Conservation (phyloP, 2,888 invertebrate genomes). For the Lithophane socia region DNA sequence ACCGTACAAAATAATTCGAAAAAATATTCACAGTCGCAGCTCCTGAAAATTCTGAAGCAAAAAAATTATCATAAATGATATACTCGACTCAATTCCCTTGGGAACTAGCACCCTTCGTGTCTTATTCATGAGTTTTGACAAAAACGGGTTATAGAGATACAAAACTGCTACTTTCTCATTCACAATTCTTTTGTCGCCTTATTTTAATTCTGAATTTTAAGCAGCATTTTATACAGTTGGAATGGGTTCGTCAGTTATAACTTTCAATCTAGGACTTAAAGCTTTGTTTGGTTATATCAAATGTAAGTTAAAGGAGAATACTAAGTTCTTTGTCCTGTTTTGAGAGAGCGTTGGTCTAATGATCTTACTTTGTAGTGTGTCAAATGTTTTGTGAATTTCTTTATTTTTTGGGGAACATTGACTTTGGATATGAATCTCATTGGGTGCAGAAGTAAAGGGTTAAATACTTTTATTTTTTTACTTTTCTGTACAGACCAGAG, state of each 20-base stretch:
- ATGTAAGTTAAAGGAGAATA: slow-evolving; percentile 39
- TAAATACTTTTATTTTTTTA: neutral
- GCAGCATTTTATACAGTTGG: slow-evolving; percentile 64
- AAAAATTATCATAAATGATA: slow-evolving; percentile 71
- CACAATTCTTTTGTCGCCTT: slow-evolving; percentile 68
- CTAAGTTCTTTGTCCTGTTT: slow-evolving; percentile 31
- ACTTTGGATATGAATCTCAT: neutral
- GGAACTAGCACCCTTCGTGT: slow-evolving; percentile 68
- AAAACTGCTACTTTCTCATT: slow-evolving; percentile 69
- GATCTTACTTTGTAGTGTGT: neutral
- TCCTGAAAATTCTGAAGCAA: slow-evolving; percentile 54
- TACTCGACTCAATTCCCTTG: slow-evolving; percentile 64
- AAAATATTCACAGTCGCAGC: slow-evolving; percentile 53
- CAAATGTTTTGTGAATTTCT: slow-evolving; percentile 2
- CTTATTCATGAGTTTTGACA: slow-evolving; percentile 75
- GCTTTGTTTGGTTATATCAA: slow-evolving; percentile 57
- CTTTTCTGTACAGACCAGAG: no score
- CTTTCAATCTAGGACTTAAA: slow-evolving; percentile 58
- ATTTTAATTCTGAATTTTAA: slow-evolving; percentile 68
- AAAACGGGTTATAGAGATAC: slow-evolving; percentile 68
- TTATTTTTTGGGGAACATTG: neutral
- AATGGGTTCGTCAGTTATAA: slow-evolving; percentile 65
- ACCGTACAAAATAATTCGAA: slow-evolving; percentile 25
- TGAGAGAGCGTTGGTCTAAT: neutral
- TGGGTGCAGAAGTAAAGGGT: neutral